phyloP scores from a whole-genome alignment of 2,113 vertebrate species.

The Cyprinodon variegatus region DNA sequence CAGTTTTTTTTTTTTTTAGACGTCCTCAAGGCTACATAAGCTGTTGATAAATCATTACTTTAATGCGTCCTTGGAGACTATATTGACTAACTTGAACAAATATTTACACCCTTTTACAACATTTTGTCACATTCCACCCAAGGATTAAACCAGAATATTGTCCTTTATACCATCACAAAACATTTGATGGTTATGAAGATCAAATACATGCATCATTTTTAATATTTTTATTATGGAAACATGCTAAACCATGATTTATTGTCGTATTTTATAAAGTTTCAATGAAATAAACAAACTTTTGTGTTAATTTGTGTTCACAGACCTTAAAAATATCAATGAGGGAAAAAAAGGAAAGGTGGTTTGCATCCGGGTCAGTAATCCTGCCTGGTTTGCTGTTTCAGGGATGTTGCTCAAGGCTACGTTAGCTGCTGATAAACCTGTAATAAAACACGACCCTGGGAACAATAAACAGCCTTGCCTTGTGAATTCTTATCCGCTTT shows the following conservation, averaged over 20 bases:
- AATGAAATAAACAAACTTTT: background rate
- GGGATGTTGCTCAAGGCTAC: constrained; percentile 4
- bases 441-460: background rate
- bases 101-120: background rate
- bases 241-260: background rate
- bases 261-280: background rate
- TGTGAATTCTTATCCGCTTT: constrained; percentile 3
- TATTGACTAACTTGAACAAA: background rate
- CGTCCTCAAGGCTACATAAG: constrained; percentile 10
- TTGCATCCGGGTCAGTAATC: background rate
- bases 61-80: background rate
- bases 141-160: no score
- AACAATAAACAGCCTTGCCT: background rate
- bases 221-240: background rate
- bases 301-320: no score
- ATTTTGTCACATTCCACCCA: no score
- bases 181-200: no score
- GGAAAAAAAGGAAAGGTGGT: background rate
- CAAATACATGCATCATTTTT: no score
- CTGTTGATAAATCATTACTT: constrained; percentile 4
- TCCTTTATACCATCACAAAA: no score
- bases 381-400: background rate
- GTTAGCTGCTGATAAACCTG: constrained; percentile 14
- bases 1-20: background rate
- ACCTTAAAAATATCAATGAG: no score